phyloP scores from a whole-genome alignment of 2,797 vertebrate species.

The Paramormyrops hopkinsi region DNA sequence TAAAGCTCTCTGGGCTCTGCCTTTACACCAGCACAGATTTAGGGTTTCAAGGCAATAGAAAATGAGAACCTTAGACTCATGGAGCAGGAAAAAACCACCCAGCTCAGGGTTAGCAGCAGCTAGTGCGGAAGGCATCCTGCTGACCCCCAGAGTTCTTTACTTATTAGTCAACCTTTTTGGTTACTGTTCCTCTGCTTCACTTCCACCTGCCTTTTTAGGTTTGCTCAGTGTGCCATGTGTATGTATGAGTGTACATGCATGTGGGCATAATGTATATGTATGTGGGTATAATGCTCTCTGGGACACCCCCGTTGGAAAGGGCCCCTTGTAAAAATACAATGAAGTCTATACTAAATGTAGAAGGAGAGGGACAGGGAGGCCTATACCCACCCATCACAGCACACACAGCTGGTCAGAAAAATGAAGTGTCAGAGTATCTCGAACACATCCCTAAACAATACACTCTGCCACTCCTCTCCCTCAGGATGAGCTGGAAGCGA shows the following conservation, averaged over 20 bases:
- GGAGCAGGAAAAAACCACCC: not conserved
- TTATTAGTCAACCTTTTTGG: not conserved
- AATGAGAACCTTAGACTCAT: not conserved
- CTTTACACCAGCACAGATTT: not conserved
- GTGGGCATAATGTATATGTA: not conserved
- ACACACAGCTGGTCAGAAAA: not conserved
- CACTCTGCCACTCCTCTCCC: slow-evolving; percentile 16
- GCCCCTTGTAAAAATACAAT: not conserved
- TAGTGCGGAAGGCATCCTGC: not conserved
- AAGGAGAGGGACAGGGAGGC: not conserved
- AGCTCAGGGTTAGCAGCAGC: not conserved
- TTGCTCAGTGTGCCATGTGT: not conserved
- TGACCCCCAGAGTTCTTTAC: not conserved
- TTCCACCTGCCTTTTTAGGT: not conserved
- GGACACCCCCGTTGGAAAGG: not conserved
- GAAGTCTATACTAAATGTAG: not conserved
- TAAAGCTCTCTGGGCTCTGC: not conserved
- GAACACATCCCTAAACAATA: not conserved
- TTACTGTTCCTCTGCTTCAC: not conserved
- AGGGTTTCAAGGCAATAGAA: not conserved
- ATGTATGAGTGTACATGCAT: not conserved
- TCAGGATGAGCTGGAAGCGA: slow-evolving; percentile 64
- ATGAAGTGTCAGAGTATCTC: not conserved
- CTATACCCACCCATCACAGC: not conserved
- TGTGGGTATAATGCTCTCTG: not conserved